These are phyloP conservation scores for Tuberolachnus salignus DNA, from an alignment of 2,888 invertebrate genomes.

Conservation along the genomic window DNA sequence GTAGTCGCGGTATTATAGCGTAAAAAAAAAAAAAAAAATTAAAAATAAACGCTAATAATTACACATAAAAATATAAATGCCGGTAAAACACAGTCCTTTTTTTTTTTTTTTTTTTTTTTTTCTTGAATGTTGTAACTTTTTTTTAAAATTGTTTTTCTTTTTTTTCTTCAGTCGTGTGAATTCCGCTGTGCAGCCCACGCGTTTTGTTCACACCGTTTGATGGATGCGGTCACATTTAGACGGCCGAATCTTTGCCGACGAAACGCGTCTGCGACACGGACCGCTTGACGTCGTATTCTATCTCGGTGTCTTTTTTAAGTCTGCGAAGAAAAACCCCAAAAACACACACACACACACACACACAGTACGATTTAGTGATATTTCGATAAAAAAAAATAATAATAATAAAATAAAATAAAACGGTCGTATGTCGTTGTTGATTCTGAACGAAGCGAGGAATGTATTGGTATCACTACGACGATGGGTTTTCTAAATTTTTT, in stretches of 20 bases:
- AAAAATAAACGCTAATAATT: slow-evolving; percentile 4
- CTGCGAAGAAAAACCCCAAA: slow-evolving; percentile 62
- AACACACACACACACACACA: no score
- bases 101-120: slow-evolving; percentile 24
- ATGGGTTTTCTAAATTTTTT: no score
- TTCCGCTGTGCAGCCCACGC: neutral
- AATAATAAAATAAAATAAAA: neutral
- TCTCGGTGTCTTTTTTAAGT: slow-evolving; percentile 76
- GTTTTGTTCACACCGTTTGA: no score
- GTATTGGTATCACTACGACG: no score
- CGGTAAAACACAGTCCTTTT: slow-evolving; percentile 39
- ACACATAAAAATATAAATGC: slow-evolving; percentile 40
- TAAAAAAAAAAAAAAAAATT: neutral
- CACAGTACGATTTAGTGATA: neutral
- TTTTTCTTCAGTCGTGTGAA: slow-evolving; percentile 34
- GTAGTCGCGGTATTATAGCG: neutral
- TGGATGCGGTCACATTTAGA: slow-evolving; percentile 63
- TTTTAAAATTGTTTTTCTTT: slow-evolving; percentile 8
- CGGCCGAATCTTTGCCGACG: slow-evolving; percentile 89
- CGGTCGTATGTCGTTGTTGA: no score
- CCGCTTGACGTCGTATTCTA: slow-evolving; percentile 81
- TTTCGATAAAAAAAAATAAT: neutral
- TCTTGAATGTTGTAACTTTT: neutral
- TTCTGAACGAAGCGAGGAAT: no score
- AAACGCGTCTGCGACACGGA: slow-evolving; percentile 84